These are phyloP conservation scores for Dicentrarchus labrax DNA, from an alignment of 2,113 vertebrate species.

Conservation along the genomic window DNA sequence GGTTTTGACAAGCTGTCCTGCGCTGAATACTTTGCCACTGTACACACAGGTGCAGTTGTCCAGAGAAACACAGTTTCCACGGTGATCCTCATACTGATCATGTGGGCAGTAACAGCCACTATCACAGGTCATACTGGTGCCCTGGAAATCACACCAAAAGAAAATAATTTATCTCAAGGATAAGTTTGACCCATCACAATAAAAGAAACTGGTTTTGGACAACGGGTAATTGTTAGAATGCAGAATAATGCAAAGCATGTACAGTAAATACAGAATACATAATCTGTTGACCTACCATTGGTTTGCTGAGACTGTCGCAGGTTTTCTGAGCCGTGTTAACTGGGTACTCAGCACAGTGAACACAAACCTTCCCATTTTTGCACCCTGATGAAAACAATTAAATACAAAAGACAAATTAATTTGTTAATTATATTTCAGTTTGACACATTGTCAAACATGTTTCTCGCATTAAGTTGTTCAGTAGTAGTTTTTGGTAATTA, in stretches of 20 bases:
- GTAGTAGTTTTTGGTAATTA: not conserved
- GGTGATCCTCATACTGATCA: constrained; percentile 79
- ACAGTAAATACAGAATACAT: not conserved
- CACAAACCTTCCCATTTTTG: constrained; percentile 71
- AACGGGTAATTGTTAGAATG: not conserved
- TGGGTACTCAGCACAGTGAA: constrained; percentile 67
- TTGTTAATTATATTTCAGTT: not conserved
- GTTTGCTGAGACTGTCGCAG: constrained; percentile 78
- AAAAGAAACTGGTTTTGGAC: not conserved
- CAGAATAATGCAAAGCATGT: not conserved
- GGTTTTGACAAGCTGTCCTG: constrained; percentile 70
- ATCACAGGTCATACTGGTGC: constrained; percentile 51
- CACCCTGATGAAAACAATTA: constrained; percentile 40
- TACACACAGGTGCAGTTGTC: constrained; percentile 81
- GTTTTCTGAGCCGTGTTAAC: constrained; percentile 73
- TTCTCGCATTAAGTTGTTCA: no score
- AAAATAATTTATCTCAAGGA: not conserved
- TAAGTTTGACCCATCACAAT: not conserved
- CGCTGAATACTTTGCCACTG: constrained; percentile 65
- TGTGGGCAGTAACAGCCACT: constrained; percentile 82
- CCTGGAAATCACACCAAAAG: constrained; percentile 51
- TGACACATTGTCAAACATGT: no score
- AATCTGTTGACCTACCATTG: constrained; percentile 62
- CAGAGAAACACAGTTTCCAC: constrained; percentile 72
- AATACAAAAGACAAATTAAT: no score